Percentiles rank a stretch among this genome's conserved stretches.
These are phyloP conservation scores for Drosophila prostipennis DNA, from an alignment of 2,888 invertebrate species.

Conservation along the genomic window DNA sequence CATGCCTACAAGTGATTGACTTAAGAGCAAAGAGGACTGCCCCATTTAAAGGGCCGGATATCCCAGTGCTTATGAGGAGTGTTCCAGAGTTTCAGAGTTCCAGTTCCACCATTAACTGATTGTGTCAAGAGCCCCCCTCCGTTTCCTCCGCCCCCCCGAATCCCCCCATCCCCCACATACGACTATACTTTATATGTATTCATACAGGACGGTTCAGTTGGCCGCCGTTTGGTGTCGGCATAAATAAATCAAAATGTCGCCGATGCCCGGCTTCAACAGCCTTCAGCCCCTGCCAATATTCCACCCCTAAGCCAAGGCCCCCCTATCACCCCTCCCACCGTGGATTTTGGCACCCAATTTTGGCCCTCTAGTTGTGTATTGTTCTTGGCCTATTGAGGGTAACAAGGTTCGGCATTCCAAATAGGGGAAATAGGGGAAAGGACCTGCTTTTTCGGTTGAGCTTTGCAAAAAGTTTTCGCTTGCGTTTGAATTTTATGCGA, in stretches of 20 bases:
- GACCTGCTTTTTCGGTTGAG: conserved; percentile 51
- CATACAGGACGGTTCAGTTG: conserved; percentile 33
- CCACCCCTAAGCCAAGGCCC: not conserved
- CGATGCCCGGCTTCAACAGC: conserved; percentile 48
- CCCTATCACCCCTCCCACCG: too few species aligned
- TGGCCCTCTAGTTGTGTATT: conserved; percentile 22
- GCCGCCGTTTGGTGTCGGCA: conserved; percentile 59
- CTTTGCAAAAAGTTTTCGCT: conserved; percentile 72
- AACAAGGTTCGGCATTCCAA: conserved; percentile 32
- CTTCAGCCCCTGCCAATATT: conserved; percentile 6
- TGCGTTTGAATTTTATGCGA: conserved; percentile 78
- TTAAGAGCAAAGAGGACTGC: too few species aligned
- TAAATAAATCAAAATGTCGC: conserved; percentile 76
- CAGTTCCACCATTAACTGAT: conserved; percentile 6
- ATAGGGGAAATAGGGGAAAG: not conserved
- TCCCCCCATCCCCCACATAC: not conserved
- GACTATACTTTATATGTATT: conserved; percentile 1
- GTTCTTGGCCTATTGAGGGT: conserved; percentile 45
- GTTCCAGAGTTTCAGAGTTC: too few species aligned
- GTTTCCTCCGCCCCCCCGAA: not conserved
- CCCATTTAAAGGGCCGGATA: too few species aligned
- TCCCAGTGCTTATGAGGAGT: too few species aligned
- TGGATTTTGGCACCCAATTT: not conserved
- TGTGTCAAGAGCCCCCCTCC: not conserved
- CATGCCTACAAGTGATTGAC: too few species aligned